Percentiles rank a stretch among this genome's conserved stretches.
Evolutionary conservation across 2,113 vertebrate genomes (phyloP).

Genomic region (rat (Rattus norvegicus)): DNA sequence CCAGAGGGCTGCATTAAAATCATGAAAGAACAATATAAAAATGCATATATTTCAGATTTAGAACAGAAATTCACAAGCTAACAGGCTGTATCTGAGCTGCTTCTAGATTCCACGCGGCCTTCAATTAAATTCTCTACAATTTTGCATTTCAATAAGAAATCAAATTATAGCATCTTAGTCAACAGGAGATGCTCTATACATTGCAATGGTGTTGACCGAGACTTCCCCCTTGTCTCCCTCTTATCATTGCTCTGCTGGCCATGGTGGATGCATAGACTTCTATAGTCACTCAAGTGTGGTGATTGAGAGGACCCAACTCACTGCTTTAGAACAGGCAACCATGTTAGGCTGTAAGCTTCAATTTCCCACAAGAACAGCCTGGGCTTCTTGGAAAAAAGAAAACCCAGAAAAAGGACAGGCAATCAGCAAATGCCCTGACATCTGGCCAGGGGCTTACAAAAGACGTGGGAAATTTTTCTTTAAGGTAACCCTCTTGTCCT

Average conservation of each 20-base stretch:
- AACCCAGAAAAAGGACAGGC: no score
- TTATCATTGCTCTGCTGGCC: not conserved
- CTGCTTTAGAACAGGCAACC: no score
- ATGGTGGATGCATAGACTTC: not conserved
- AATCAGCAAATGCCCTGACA: no score
- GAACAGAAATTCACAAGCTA: not conserved
- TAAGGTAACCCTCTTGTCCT: no score
- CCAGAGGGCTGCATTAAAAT: not conserved
- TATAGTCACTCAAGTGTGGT: not conserved
- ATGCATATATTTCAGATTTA: not conserved
- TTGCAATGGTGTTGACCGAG: not conserved
- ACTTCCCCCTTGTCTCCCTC: not conserved
- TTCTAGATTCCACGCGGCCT: rapidly evolving
- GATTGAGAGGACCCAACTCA: no score
- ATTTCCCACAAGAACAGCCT: no score
- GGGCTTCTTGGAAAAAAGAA: no score
- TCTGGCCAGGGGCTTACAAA: no score
- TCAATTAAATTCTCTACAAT: not conserved
- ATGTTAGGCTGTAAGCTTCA: no score
- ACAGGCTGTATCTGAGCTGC: not conserved
- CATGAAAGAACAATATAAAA: not conserved
- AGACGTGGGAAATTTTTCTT: no score
- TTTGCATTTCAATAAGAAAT: not conserved
- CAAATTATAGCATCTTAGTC: not conserved
- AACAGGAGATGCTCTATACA: not conserved